Percentiles rank a stretch among this genome's conserved stretches.
phyloP scores from a whole-genome alignment of 35 echinoderm and acorn worm species.

The Lytechinus variegatus region DNA sequence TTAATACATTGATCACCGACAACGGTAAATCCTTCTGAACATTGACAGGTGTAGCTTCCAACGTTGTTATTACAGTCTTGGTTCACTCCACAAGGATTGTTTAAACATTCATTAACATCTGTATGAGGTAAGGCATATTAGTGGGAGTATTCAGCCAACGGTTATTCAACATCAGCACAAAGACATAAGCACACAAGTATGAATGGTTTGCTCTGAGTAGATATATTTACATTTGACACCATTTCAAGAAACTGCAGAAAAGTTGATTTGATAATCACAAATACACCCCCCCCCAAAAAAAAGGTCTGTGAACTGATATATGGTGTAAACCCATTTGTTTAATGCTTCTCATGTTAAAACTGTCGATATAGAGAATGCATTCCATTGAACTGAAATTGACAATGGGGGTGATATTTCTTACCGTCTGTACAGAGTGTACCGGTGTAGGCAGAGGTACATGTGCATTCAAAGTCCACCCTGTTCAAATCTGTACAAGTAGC shows the following conservation, averaged over 20 bases:
- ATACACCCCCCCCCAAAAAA: too few species aligned
- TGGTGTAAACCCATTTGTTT: too few species aligned
- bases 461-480: background rate
- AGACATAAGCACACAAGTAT: too few species aligned
- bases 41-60: slow-evolving; percentile 34
- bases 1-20: background rate
- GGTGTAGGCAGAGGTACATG: background rate
- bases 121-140: background rate
- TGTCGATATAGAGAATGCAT: background rate
- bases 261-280: too few species aligned
- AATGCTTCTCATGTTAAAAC: too few species aligned
- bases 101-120: slow-evolving; percentile 63
- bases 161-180: too few species aligned
- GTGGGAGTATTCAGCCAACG: too few species aligned
- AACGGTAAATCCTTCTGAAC: slow-evolving; percentile 32
- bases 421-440: slow-evolving; percentile 30
- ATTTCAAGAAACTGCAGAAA: too few species aligned
- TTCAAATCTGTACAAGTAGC: background rate
- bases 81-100: slow-evolving; percentile 37
- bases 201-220: too few species aligned
- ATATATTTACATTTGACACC: too few species aligned
- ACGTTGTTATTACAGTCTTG: slow-evolving; percentile 28
- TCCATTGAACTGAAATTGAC: background rate
- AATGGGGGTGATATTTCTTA: background rate
- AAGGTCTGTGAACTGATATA: too few species aligned